Conservation (phyloP, 2,888 invertebrate genomes). For the Mongoloraphidia duomilia region DNA sequence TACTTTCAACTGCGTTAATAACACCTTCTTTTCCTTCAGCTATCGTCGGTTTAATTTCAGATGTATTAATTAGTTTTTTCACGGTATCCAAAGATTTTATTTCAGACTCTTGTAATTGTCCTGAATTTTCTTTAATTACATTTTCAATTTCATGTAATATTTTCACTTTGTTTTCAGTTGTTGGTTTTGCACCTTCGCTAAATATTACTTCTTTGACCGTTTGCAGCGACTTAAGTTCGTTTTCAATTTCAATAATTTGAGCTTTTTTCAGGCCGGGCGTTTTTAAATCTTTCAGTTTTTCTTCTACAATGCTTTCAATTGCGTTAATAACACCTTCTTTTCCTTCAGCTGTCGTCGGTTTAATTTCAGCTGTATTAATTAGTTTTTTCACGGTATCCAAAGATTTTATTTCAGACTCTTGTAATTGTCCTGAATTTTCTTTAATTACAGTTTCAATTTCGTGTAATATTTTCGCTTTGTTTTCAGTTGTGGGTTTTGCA, state of each 20-base stretch:
- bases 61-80: slow-evolving; percentile 11
- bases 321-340: slow-evolving; percentile 1
- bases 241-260: slow-evolving; percentile 2
- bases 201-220: slow-evolving; percentile 2
- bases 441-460: too few relatives aligned
- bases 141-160: too few relatives aligned
- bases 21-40: slow-evolving; percentile 7
- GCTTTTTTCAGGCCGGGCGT: slow-evolving; percentile 6
- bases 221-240: slow-evolving; percentile 1
- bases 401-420: too few relatives aligned
- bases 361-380: slow-evolving; percentile 14
- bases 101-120: neutral
- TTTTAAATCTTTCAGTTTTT: slow-evolving; percentile 5
- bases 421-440: too few relatives aligned
- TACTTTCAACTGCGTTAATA: slow-evolving; percentile 4
- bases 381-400: neutral
- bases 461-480: too few relatives aligned
- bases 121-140: too few relatives aligned
- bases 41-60: slow-evolving; percentile 11
- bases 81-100: neutral
- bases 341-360: slow-evolving; percentile 9
- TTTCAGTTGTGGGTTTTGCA: too few relatives aligned
- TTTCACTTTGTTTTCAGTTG: too few relatives aligned
- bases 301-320: slow-evolving; percentile 11
- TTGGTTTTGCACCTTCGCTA: too few relatives aligned